These are phyloP conservation scores for Onchidella celtica DNA, from an alignment of 2,888 invertebrate genomes.

Conservation along the genomic window DNA sequence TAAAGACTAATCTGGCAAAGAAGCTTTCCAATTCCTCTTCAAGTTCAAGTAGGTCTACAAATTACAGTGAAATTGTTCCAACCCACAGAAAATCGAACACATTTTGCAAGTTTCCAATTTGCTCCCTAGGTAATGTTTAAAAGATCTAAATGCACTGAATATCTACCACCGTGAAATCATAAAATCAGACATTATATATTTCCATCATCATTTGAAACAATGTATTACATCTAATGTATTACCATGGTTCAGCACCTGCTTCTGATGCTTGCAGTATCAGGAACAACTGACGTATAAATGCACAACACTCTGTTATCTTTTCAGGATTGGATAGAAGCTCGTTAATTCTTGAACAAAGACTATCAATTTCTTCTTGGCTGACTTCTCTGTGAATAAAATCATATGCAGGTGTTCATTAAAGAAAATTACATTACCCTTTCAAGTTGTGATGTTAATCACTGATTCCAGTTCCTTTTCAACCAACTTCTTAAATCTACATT, in stretches of 20 bases:
- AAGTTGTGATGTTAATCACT: not conserved
- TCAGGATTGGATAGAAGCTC: slow-evolving; percentile 63
- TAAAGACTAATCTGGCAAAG: no score
- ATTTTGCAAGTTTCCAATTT: no score
- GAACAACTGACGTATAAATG: slow-evolving; percentile 65
- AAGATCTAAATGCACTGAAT: no score
- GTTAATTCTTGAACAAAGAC: slow-evolving; percentile 59
- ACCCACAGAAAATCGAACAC: no score
- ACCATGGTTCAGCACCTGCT: slow-evolving; percentile 59
- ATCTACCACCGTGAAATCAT: no score
- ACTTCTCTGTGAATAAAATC: slow-evolving; percentile 58
- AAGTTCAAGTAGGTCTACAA: no score
- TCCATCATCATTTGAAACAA: not conserved
- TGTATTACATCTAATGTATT: slow-evolving; percentile 17
- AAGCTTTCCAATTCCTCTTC: no score
- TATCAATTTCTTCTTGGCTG: slow-evolving; percentile 67
- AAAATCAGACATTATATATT: no score
- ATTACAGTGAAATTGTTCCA: no score
- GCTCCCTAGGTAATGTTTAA: no score
- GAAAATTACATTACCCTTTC: not conserved
- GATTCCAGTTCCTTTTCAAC: no score
- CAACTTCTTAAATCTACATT: no score
- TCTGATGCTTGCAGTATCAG: slow-evolving; percentile 67
- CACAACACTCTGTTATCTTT: slow-evolving; percentile 64
- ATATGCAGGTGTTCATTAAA: not conserved